Base-by-base conservation (phyloP, 2,797 vertebrate genomes). In the Gallirallus australis region DNA sequence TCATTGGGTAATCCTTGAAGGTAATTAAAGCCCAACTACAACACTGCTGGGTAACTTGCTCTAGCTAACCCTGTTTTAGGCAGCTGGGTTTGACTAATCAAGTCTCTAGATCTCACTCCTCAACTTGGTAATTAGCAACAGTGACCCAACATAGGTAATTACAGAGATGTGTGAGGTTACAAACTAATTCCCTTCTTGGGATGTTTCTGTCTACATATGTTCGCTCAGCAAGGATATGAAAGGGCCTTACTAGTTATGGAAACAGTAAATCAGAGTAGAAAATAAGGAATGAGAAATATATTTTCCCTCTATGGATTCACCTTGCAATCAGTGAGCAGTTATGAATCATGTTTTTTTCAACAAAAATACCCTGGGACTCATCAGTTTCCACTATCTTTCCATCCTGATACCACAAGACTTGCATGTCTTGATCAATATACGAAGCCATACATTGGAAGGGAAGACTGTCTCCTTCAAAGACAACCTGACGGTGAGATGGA, bases 371-470 rank as follows among this genome's bases (percentile, higher is more conserved):
- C 95, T 99, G 99, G 2, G 99, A 98, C 65, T 99, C 99, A 75
- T 99, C 98, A 0, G 99, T 98, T 94, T 99, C 98, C 61, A 99
- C 99, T 93, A 99, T 98, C 83, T 98, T 99, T 57, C 99, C 99
- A 39, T 99, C 99, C 96, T 99, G 99, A 97, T 99, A 99, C 99
- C 99, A 99, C 37, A 99, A 96, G 81, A 99, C 99, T 89, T 99
- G 99, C 99, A 99, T 99, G 97, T 99, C 99, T 95, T 99, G 98
- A 14, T 99, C 98, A 82, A 99, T 99, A 21, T 99, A 99, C 0
- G 99, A 99, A 61, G 99, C 99, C 98, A 99, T 99, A 87, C 99
- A 99, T 88, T 99, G 99, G 97, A 99, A 99, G 1, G 99, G 99
- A 47, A 99, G 98, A 90, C 99, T 99, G 96, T 99, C 99, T 31